A percentile compares a stretch with the other conserved stretches of the same genome.
Evolutionary conservation across 2,113 vertebrate species (phyloP).

Genomic region (Rhineura floridana): DNA sequence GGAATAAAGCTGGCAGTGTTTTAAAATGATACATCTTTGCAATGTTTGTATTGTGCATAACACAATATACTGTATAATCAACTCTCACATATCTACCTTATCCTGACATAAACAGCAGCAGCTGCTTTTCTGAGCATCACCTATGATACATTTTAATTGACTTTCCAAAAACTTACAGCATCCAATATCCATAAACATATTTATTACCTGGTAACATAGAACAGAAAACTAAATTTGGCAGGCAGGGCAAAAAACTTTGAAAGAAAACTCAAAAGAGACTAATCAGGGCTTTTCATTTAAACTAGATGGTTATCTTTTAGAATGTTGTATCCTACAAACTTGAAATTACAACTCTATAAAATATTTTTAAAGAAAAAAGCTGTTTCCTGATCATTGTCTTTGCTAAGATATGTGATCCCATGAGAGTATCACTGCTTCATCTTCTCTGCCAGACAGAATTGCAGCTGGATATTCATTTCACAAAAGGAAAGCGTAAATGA

Average conservation of each 20-base stretch:
- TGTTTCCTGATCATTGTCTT: slow-evolving; percentile 1
- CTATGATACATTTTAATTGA: too few species aligned
- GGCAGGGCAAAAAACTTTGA: background rate
- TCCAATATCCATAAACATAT: background rate
- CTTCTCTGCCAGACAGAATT: background rate
- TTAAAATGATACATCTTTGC: background rate
- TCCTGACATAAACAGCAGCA: background rate
- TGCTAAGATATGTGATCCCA: slow-evolving; percentile 26
- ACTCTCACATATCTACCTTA: background rate
- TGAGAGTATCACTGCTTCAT: background rate
- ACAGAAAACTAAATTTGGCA: background rate
- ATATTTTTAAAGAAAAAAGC: background rate
- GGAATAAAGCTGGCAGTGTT: background rate
- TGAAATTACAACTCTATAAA: background rate
- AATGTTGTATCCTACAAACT: slow-evolving; percentile 1
- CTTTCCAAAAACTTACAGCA: background rate
- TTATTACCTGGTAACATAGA: background rate
- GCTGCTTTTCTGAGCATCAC: background rate
- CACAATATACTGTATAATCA: background rate
- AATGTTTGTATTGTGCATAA: background rate
- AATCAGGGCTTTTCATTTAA: background rate
- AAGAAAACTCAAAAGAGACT: background rate
- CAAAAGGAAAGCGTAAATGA: slow-evolving; percentile 18
- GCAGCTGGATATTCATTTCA: slow-evolving; percentile 13
- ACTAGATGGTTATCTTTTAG: background rate